A percentile compares a stretch with the other conserved stretches of the same genome.
Conservation (phyloP, 2,888 invertebrate species). For the Cephalotes varians region DNA sequence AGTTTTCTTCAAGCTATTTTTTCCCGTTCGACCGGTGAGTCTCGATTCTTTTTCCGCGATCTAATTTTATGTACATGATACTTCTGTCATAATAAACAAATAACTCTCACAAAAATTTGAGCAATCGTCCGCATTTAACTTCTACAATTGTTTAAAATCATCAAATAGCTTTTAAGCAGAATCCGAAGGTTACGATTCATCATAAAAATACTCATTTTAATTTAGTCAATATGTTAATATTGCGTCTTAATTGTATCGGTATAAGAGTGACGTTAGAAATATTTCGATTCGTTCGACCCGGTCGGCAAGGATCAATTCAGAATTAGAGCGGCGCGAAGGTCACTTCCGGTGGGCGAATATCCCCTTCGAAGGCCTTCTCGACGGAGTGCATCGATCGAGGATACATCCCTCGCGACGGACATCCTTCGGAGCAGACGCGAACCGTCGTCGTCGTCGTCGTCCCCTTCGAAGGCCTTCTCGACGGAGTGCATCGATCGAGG, state of each 20-base stretch:
- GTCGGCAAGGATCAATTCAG: neutral
- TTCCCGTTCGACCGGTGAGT: neutral
- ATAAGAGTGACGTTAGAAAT: neutral
- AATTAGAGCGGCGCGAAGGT: neutral
- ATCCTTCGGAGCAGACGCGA: constrained; percentile 46
- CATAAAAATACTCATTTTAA: neutral
- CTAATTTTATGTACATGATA: neutral
- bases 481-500: constrained; percentile 56
- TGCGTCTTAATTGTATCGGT: neutral
- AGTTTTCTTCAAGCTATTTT: neutral
- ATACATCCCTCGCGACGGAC: constrained; percentile 44
- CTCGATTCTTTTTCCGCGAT: neutral
- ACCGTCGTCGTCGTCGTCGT: constrained; percentile 57
- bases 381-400: constrained; percentile 56
- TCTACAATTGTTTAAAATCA: neutral
- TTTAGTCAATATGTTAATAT: too few species aligned
- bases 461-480: neutral
- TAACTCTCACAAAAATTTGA: neutral
- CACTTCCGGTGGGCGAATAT: constrained; percentile 26
- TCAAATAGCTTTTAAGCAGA: neutral
- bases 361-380: neutral
- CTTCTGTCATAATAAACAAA: neutral
- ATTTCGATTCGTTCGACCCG: neutral
- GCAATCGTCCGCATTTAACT: neutral
- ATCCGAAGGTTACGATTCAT: neutral